phyloP scores from a whole-genome alignment of 1,140 invertebrate species.

The Brachionus asplanchnoidis region DNA sequence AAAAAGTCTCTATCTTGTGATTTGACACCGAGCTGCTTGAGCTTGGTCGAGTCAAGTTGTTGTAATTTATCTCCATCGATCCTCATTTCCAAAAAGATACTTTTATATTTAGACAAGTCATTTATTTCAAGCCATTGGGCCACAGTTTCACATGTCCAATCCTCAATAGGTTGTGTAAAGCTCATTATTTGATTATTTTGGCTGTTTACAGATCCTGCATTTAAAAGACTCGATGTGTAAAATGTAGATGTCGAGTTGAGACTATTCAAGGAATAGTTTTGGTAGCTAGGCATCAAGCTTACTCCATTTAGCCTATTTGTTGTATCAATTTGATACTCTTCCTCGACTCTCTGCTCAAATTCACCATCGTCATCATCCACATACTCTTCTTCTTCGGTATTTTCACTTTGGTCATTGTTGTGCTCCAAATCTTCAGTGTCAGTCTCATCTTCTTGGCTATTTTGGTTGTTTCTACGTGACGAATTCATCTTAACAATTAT shows the following conservation, averaged over 20 bases:
- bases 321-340: conserved; percentile 21
- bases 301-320: not conserved
- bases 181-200: not conserved
- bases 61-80: conserved; percentile 37
- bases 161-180: conserved; percentile 28
- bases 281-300: not conserved
- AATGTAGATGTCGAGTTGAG: not conserved
- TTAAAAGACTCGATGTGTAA: not conserved
- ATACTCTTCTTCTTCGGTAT: not conserved
- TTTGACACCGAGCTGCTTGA: conserved; percentile 16
- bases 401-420: not conserved
- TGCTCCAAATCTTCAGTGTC: not conserved
- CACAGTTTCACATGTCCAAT: conserved; percentile 14
- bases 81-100: not conserved
- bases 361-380: not conserved
- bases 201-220: not conserved
- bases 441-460: conserved; percentile 32
- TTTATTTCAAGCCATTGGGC: conserved; percentile 32
- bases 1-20: conserved; percentile 7
- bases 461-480: not conserved
- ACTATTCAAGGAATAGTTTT: not conserved
- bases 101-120: not conserved
- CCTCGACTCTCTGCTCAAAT: not conserved
- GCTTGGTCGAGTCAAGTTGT: not conserved
- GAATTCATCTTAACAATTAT: conserved; percentile 15